phyloP scores from a whole-genome alignment of 2,113 vertebrate species.

The Syngnathus floridae region DNA sequence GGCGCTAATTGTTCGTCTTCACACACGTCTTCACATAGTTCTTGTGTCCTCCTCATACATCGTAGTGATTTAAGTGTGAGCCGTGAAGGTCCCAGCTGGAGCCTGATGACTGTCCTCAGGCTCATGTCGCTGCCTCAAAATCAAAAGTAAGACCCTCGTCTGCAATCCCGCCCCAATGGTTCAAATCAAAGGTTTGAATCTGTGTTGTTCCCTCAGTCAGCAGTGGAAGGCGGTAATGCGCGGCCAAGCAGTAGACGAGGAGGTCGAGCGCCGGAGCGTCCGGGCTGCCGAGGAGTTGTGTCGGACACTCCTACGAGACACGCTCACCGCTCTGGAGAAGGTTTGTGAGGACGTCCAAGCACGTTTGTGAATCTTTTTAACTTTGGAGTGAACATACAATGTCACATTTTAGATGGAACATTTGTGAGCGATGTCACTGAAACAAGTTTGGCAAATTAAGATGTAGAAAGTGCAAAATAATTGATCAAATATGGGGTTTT shows the following conservation, averaged over 20 bases:
- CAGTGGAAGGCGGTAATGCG: constrained; percentile 80
- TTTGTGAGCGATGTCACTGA: too few species aligned
- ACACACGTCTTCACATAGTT: too few species aligned
- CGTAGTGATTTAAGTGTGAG: constrained; percentile 78
- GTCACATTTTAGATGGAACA: too few species aligned
- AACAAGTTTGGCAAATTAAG: background rate
- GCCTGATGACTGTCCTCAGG: constrained; percentile 79
- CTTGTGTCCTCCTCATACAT: background rate
- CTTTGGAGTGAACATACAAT: too few species aligned
- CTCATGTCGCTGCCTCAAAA: constrained; percentile 74
- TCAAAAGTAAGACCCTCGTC: constrained; percentile 72
- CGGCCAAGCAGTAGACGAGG: constrained; percentile 73
- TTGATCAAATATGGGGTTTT: too few species aligned
- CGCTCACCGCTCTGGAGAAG: constrained; percentile 66
- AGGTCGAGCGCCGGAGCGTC: constrained; percentile 68
- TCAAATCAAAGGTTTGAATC: background rate
- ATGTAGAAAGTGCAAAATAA: background rate
- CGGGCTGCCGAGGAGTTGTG: constrained; percentile 71
- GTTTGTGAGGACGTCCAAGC: constrained; percentile 45
- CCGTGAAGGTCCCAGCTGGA: constrained; percentile 85
- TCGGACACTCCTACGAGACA: constrained; percentile 64
- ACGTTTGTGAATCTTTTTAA: too few species aligned
- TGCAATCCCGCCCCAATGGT: background rate
- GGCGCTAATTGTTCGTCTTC: too few species aligned
- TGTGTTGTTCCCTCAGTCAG: constrained; percentile 63